phyloP scores from a whole-genome alignment of 1,140 invertebrate genomes.

The Eueides isabella region DNA sequence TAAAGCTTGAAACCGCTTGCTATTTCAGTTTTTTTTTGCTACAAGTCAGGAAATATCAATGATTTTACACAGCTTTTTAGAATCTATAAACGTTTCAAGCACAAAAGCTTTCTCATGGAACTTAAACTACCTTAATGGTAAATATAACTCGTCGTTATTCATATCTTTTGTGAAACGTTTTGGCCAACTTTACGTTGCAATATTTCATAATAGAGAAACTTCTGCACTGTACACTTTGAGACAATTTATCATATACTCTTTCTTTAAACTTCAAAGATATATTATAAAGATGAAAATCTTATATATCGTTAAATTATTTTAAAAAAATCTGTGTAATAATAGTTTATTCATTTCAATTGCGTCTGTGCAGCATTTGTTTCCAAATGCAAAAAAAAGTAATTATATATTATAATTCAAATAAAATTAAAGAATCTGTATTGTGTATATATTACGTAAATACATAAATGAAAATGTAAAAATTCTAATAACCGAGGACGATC shows the following conservation, averaged over 20 bases:
- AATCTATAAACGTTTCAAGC: not conserved
- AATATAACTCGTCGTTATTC: slow-evolving; percentile 6
- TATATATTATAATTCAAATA: no score
- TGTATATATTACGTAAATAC: no score
- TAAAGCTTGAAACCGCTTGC: not conserved
- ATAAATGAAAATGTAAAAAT: no score
- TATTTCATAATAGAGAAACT: slow-evolving; percentile 13
- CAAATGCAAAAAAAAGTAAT: no score
- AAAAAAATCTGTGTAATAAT: not conserved
- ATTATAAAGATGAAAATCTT: not conserved
- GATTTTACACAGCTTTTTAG: slow-evolving; percentile 4
- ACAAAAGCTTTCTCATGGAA: not conserved
- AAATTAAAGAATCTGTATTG: no score
- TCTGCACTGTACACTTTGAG: slow-evolving; percentile 7
- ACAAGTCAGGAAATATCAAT: not conserved
- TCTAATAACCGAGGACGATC: not conserved
- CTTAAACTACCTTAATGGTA: slow-evolving; percentile 14
- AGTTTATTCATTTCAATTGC: not conserved
- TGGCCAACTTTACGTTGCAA: not conserved
- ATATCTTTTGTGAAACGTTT: slow-evolving; percentile 12
- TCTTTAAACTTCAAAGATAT: not conserved
- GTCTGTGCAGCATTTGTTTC: not conserved
- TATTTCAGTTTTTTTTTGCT: not conserved
- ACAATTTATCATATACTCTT: slow-evolving; percentile 6
- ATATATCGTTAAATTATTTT: not conserved